Percentiles rank a stretch among this genome's conserved stretches.
phyloP scores from a whole-genome alignment of 2,113 vertebrate genomes.

The Baryphthengus martii region DNA sequence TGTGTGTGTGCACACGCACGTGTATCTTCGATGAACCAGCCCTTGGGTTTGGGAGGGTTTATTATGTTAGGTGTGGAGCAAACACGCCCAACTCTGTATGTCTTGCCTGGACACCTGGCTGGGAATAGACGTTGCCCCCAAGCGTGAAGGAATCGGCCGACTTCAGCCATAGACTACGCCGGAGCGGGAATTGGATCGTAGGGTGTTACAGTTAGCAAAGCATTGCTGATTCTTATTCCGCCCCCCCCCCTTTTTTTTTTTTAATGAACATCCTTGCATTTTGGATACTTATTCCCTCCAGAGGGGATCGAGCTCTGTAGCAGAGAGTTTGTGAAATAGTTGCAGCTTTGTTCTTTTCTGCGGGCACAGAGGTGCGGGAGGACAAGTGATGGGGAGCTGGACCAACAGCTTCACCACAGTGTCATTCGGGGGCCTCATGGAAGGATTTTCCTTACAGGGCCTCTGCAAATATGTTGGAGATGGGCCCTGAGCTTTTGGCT shows the following conservation, averaged over 20 bases:
- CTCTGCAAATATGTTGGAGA: slow-evolving; percentile 71
- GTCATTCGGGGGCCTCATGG: slow-evolving; percentile 31
- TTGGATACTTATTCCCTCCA: background rate
- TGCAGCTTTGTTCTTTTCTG: background rate
- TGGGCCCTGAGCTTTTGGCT: slow-evolving; percentile 71
- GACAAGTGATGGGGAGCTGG: background rate
- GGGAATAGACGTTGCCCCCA: background rate
- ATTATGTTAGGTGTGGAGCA: background rate
- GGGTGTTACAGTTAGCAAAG: background rate
- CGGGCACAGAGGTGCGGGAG: background rate
- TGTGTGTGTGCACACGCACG: background rate
- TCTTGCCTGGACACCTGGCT: slow-evolving; percentile 17
- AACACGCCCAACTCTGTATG: accelerated
- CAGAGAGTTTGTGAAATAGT: background rate
- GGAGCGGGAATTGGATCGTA: background rate
- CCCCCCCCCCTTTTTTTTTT: background rate
- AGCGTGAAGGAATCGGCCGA: background rate
- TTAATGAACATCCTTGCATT: background rate
- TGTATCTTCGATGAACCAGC: background rate
- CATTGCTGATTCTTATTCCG: accelerated
- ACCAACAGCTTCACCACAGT: background rate
- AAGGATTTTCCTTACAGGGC: slow-evolving; percentile 69
- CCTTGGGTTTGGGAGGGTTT: background rate
- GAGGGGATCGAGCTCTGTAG: background rate
- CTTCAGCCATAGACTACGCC: background rate